Evolutionary conservation across 1,140 invertebrate genomes (phyloP).

Genomic region (Eufriesea mexicana): DNA sequence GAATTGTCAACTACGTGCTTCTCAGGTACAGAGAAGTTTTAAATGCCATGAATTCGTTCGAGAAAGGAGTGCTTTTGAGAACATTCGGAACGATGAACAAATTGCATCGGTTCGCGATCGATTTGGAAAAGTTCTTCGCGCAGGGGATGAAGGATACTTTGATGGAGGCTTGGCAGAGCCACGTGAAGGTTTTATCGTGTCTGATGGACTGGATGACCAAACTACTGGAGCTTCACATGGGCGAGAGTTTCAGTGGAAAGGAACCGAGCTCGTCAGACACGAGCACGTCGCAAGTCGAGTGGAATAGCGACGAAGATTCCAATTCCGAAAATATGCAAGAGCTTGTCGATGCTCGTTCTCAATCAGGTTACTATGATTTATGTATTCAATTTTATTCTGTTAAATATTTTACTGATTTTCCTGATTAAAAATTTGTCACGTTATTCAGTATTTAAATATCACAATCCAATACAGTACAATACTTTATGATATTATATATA

Average conservation of each 20-base stretch:
- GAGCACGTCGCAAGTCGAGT: neutral
- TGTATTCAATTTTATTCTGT: neutral
- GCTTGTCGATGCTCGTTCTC: neutral
- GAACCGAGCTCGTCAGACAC: neutral
- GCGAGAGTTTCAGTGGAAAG: neutral
- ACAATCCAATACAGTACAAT: too few relatives aligned
- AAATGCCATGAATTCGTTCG: slow-evolving; percentile 46
- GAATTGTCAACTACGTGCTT: too few relatives aligned
- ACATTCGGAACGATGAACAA: slow-evolving; percentile 34
- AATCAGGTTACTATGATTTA: slow-evolving; percentile 4
- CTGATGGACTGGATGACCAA: slow-evolving; percentile 45
- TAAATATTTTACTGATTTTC: neutral
- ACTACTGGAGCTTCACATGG: slow-evolving; percentile 41
- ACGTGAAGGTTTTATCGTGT: slow-evolving; percentile 17
- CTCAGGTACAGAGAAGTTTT: slow-evolving; percentile 38
- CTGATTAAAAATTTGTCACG: too few relatives aligned
- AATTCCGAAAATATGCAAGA: neutral
- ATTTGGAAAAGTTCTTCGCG: slow-evolving; percentile 37
- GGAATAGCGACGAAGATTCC: slow-evolving; percentile 9
- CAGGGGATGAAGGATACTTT: slow-evolving; percentile 35
- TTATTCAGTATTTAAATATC: too few relatives aligned
- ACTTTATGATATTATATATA: too few relatives aligned
- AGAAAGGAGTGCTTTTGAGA: slow-evolving; percentile 25
- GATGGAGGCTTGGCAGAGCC: slow-evolving; percentile 41
- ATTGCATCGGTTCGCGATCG: slow-evolving; percentile 30